Evolutionary conservation across 2,797 vertebrate species (phyloP), one percentile per base, ranked within the genome.

Genomic region (Setipinna tenuifilis): DNA sequence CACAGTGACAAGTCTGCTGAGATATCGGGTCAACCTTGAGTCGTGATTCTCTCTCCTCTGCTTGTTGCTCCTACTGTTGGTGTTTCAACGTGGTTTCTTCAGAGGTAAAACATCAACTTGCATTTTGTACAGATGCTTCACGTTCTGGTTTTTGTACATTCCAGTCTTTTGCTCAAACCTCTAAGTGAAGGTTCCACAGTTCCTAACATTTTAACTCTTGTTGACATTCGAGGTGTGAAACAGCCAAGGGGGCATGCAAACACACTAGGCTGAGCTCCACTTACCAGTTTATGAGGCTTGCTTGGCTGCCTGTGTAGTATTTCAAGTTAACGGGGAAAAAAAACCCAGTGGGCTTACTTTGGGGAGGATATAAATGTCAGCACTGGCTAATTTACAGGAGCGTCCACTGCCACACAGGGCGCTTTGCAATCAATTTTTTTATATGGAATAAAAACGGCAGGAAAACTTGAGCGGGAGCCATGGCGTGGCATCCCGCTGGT

Each of bases 401-500:
- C 84, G 81, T 78, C 31, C 19, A 78, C 16, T 16, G 9, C 35
- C 71, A 41, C 71, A 78, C 17, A 44, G 71, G 71, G 31, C 35
- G 35, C 16, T 78, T 35, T 6, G 35, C 71, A 78, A 78, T 78
- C 71, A 78, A 78, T 78, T 78, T 78, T 75, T 78, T 41, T 78
- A 57, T 86, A 61, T 59, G 48, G 16, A 82, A 80, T 83, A 84
- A 86, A 81, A 81, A 85, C 87, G 85, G 86, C 83, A 84, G 82
- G 83, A 93, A 93, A 92, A 95, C 96, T 95, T 96, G 96, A 97
- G 96, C 96, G 95, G 96, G 96, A 98, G 97, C 95, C 96, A 95
- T 89, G 91, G 92, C 94, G 92, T 87, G 91, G 90, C 83, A 80
- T 90, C 95, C 94, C 71, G 91, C 94, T 94, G 95, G 94, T 95